phyloP scores from a whole-genome alignment of 2,113 vertebrate genomes.

The Phylloscopus trochilus region DNA sequence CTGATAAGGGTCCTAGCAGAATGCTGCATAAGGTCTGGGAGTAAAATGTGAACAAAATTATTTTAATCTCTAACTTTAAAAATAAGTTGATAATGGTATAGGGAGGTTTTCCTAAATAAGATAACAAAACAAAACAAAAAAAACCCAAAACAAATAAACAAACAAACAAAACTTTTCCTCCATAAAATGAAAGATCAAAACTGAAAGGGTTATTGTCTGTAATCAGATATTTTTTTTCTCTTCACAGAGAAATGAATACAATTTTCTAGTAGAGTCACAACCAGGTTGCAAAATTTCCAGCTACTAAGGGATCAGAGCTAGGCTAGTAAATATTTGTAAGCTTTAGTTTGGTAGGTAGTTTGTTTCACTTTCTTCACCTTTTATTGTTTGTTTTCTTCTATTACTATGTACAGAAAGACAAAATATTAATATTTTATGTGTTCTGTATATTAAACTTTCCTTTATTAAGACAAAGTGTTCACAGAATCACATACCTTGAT shows the following conservation, averaged over 20 bases:
- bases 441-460: not conserved
- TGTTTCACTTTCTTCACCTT: not conserved
- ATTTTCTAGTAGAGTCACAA: not conserved
- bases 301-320: not conserved
- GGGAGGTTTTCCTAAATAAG: not conserved
- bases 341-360: not conserved
- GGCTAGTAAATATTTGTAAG: not conserved
- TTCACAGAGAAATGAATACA: not conserved
- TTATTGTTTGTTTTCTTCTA: not conserved
- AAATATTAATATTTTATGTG: not conserved
- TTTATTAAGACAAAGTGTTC: not conserved
- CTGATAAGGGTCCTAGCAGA: not conserved
- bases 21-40: not conserved
- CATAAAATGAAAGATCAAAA: not conserved
- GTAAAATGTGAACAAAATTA: not conserved
- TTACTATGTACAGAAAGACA: not conserved
- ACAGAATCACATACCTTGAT: not conserved
- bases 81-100: not conserved
- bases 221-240: not conserved
- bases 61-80: not conserved
- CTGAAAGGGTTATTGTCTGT: not conserved
- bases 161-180: too few species aligned
- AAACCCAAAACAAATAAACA: too few species aligned
- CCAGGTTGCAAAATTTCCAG: not conserved
- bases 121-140: too few species aligned